Conservation (phyloP, 2,888 invertebrate species). For the Saturnia japonica region DNA sequence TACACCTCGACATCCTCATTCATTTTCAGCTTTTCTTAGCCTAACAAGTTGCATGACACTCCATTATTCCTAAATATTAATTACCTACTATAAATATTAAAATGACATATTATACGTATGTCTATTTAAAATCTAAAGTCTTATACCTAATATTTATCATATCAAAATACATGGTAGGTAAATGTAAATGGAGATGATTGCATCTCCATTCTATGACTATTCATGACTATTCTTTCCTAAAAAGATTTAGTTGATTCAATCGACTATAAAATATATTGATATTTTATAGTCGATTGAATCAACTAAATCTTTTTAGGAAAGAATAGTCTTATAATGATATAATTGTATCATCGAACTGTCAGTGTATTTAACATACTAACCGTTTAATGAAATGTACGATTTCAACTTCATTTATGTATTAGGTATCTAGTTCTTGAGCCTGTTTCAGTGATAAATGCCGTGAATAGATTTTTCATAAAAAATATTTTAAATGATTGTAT, state of each 20-base stretch:
- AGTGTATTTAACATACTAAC: conserved; percentile 25
- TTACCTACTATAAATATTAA: conserved; percentile 36
- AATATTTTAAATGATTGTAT: background rate
- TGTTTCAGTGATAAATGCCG: conserved; percentile 62
- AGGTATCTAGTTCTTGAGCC: conserved; percentile 47
- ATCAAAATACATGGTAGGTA: conserved; percentile 34
- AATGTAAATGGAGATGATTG: conserved; percentile 29
- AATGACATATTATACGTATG: conserved; percentile 29
- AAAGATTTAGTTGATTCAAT: too few species aligned
- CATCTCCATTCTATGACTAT: too few species aligned
- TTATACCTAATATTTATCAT: conserved; percentile 48
- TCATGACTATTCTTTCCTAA: too few species aligned
- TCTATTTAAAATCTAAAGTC: conserved; percentile 24
- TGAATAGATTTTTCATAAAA: background rate
- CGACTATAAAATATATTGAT: too few species aligned
- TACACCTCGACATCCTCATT: background rate
- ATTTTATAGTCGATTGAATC: background rate
- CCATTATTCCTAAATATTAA: conserved; percentile 39
- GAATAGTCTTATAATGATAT: background rate
- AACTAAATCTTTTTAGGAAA: background rate
- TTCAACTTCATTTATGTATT: background rate
- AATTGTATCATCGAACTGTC: conserved; percentile 23
- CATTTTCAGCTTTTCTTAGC: conserved; percentile 30
- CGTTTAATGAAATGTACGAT: conserved; percentile 39
- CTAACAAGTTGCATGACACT: conserved; percentile 16